Conservation (phyloP, 92 coral and sea anemone genomes). For the Zoanthus sansibaricus region DNA sequence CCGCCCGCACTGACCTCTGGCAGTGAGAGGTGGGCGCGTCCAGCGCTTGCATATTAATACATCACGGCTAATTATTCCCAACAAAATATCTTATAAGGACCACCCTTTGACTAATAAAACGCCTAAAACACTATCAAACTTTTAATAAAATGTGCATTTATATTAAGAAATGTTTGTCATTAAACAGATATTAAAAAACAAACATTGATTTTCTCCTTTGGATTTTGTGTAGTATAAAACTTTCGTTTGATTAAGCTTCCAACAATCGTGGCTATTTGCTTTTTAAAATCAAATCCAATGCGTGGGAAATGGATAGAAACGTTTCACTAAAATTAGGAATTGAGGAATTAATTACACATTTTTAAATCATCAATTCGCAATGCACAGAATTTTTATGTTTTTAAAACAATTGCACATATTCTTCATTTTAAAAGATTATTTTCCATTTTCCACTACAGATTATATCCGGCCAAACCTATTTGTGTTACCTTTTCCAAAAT, state of each 20-base stretch:
- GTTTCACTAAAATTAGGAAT: background rate
- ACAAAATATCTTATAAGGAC: background rate
- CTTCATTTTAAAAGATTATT: too few relatives aligned
- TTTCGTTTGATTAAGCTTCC: background rate
- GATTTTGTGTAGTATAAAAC: background rate
- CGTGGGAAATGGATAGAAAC: background rate
- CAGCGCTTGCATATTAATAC: constrained; percentile 4
- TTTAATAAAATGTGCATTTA: too few relatives aligned
- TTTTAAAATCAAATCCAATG: background rate
- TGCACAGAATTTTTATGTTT: background rate
- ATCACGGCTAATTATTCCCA: constrained; percentile 46
- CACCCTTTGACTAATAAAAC: background rate
- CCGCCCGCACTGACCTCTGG: background rate
- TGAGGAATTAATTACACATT: background rate
- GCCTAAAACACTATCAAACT: too few relatives aligned
- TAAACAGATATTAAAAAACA: background rate
- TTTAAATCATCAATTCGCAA: background rate
- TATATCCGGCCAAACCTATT: too few relatives aligned
- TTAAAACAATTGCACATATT: too few relatives aligned
- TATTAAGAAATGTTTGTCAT: too few relatives aligned
- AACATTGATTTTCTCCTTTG: background rate
- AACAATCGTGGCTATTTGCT: background rate
- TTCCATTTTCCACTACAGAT: too few relatives aligned
- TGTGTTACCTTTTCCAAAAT: too few relatives aligned
- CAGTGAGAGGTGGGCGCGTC: constrained; percentile 22